Percentiles rank a stretch among this genome's conserved stretches.
Evolutionary conservation across 2,113 vertebrate genomes (phyloP).

Genomic region (Labeo rohita): DNA sequence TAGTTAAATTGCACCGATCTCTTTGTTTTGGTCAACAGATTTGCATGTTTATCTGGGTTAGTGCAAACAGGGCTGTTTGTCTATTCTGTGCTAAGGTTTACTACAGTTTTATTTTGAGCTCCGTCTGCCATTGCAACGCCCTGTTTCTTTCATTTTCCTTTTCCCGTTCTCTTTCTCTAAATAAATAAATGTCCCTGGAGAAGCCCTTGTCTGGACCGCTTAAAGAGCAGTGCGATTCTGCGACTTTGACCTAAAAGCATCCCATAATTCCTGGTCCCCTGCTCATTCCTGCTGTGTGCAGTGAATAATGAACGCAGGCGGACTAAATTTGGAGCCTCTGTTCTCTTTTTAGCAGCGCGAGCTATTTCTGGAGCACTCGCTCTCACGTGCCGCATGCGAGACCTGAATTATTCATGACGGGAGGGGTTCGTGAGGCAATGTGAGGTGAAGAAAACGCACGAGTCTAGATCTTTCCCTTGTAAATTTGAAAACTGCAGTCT

Average conservation of each 20-base stretch:
- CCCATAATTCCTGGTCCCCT: slow-evolving; percentile 53
- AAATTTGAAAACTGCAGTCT: background rate
- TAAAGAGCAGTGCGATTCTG: slow-evolving; percentile 41
- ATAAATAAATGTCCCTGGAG: slow-evolving; percentile 34
- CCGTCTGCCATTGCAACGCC: background rate
- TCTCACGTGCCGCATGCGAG: slow-evolving; percentile 61
- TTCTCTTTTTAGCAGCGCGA: slow-evolving; percentile 68
- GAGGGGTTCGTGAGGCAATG: slow-evolving; percentile 36
- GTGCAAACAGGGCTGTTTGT: background rate
- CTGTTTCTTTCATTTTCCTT: background rate
- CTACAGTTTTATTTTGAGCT: slow-evolving; percentile 17
- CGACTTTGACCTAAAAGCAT: slow-evolving; percentile 50
- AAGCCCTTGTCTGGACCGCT: slow-evolving; percentile 50
- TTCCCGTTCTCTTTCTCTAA: background rate
- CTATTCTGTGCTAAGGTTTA: slow-evolving; percentile 10
- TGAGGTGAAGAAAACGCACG: slow-evolving; percentile 51
- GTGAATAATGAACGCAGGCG: slow-evolving; percentile 69
- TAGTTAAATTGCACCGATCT: background rate
- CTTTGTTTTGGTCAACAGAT: background rate
- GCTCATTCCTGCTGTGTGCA: slow-evolving; percentile 59
- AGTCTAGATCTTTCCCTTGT: background rate
- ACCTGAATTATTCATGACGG: slow-evolving; percentile 67
- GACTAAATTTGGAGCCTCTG: slow-evolving; percentile 62
- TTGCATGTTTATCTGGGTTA: background rate
- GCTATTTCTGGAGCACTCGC: slow-evolving; percentile 65